Base-by-base conservation (phyloP, 1,140 invertebrate species). In the Lethrus apterus region DNA sequence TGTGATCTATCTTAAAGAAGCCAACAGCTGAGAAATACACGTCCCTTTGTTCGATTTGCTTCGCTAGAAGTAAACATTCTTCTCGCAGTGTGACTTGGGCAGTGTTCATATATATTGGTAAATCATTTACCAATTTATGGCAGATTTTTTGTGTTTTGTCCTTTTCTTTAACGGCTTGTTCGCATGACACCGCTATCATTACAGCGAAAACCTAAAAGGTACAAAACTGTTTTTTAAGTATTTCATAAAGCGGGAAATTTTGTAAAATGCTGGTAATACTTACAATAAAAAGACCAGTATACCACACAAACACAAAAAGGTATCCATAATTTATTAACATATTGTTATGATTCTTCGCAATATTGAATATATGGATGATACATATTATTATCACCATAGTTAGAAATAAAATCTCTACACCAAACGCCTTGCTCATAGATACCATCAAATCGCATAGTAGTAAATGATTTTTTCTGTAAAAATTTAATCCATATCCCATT, bases 271-370 rank as follows among this genome's bases (percentile, higher is more conserved):
- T 14, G 2, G n/a, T 3, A 3, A 13, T n/a, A 7, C 18, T 9
- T 2, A 38, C 35, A 21, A 38, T 38, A 38, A 38, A 38, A 8
- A 38, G 9, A 9, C 35, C 19, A 10, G 35, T 38, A 20, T 38
- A 20, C 35, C 35, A 38, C 18, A 38, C 5, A 20, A n/a, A 38
- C 8, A 38, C 19, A 9, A 21, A 9, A 13, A 38, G 11, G 14
- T 20, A 38, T 38, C 21, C 17, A n/a, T 20, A 38, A 7, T n/a
- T n/a, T n/a, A n/a, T n/a, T n/a, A n/a, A n/a, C n/a, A n/a, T n/a
- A 9, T 10, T 38, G 1, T 19, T 19, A 2, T 8, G 21, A 0
- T 38, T 38, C 9, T 20, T 38, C n/a, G n/a, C 35, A 1, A 19
- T 21, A 23, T 38, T 21, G n/a, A 19, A 18, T 7, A 19, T 19